Percentiles rank a stretch among this genome's conserved stretches.
Conservation (phyloP, 2,797 vertebrate species). For the Mastacembelus armatus region DNA sequence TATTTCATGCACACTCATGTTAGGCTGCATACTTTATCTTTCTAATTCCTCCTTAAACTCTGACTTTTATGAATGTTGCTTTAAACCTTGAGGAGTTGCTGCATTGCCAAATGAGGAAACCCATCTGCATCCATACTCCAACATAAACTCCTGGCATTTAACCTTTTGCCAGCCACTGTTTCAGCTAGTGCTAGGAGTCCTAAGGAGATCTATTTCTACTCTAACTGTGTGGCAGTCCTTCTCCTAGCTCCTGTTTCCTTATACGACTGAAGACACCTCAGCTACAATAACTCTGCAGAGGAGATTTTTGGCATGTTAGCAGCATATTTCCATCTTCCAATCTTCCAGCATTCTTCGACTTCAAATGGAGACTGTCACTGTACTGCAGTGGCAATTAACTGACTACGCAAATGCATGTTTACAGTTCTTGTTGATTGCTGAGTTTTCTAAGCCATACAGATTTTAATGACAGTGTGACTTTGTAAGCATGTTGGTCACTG, state of each 20-base stretch:
- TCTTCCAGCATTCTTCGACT: conserved; percentile 27
- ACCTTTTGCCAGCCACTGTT: not conserved
- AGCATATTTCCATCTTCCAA: conserved; percentile 4
- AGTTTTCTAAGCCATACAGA: conserved; percentile 36
- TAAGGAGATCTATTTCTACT: too few species aligned
- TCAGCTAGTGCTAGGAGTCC: too few species aligned
- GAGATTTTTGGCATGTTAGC: not conserved
- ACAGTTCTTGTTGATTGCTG: conserved; percentile 30
- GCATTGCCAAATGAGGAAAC: conserved; percentile 24
- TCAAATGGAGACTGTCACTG: not conserved
- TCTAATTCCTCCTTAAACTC: conserved; percentile 14
- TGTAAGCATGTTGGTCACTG: conserved; percentile 44
- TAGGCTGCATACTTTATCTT: not conserved
- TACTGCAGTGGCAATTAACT: conserved; percentile 31
- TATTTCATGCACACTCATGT: not conserved
- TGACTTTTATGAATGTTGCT: not conserved
- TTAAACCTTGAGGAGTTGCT: too few species aligned
- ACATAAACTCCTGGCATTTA: not conserved
- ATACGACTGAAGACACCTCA: not conserved
- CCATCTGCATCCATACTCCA: not conserved
- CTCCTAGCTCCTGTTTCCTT: not conserved
- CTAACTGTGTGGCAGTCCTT: not conserved
- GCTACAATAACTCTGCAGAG: fast-evolving
- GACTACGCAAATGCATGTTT: conserved; percentile 42
- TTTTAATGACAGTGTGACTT: conserved; percentile 43